These are phyloP conservation scores for Mya arenaria DNA, from an alignment of 1,140 invertebrate genomes.

Conservation along the genomic window DNA sequence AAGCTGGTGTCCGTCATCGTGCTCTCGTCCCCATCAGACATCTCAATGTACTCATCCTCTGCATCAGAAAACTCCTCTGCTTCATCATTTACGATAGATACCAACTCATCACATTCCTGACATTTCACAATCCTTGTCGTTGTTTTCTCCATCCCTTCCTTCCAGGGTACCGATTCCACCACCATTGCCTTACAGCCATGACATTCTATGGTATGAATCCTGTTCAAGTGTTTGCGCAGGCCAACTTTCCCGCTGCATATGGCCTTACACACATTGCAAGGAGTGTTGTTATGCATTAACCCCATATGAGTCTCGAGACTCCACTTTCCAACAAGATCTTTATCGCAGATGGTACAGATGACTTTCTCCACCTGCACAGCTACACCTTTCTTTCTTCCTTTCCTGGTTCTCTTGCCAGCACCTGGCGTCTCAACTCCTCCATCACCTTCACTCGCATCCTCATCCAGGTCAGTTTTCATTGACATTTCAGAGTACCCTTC, in stretches of 20 bases:
- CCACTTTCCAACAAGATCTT: neutral
- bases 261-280: too few relatives aligned
- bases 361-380: too few relatives aligned
- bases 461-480: too few relatives aligned
- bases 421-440: too few relatives aligned
- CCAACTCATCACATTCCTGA: constrained; percentile 18
- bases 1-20: too few relatives aligned
- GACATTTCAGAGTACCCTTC: too few relatives aligned
- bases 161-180: constrained; percentile 1
- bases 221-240: too few relatives aligned
- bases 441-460: too few relatives aligned
- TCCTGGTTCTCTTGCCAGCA: too few relatives aligned
- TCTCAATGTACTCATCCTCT: neutral
- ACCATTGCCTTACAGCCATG: neutral
- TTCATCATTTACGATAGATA: neutral
- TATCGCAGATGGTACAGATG: neutral
- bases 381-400: too few relatives aligned
- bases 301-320: neutral
- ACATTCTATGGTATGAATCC: constrained; percentile 35
- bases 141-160: neutral
- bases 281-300: neutral
- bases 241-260: too few relatives aligned
- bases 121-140: neutral
- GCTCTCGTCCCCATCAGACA: too few relatives aligned
- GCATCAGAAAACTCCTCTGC: neutral